phyloP scores from a whole-genome alignment of 2,888 invertebrate genomes.

The Phortica magna region DNA sequence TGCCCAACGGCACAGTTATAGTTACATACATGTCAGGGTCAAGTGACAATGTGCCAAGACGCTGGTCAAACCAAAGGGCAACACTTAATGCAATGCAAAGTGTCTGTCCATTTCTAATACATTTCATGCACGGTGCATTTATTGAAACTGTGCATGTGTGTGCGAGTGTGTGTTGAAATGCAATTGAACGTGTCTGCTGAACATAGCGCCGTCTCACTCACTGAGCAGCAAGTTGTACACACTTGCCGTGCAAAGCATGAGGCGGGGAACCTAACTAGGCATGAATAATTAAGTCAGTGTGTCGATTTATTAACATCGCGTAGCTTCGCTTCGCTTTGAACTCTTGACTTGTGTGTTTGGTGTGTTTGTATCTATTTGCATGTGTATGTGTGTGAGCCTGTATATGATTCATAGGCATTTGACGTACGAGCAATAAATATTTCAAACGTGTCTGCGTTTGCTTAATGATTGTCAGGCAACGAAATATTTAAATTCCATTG shows the following conservation, averaged over 20 bases:
- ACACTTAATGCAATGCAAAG: too few species aligned
- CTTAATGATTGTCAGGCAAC: not conserved
- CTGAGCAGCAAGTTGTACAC: not conserved
- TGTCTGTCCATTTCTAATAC: too few species aligned
- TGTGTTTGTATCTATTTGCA: not conserved
- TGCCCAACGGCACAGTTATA: too few species aligned
- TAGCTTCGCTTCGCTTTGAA: constrained; percentile 27
- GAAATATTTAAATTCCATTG: not conserved
- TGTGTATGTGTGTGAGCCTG: not conserved
- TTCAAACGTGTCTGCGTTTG: not conserved
- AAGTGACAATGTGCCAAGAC: too few species aligned
- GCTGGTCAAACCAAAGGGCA: too few species aligned
- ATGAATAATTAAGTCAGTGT: constrained; percentile 62
- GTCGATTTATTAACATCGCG: constrained; percentile 44
- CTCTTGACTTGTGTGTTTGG: constrained; percentile 27
- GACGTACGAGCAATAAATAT: not conserved
- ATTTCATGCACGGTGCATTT: too few species aligned
- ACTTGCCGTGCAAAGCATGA: not conserved
- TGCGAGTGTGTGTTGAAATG: not conserved
- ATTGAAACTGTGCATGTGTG: too few species aligned
- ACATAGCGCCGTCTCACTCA: not conserved
- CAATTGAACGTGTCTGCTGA: constrained; percentile 17
- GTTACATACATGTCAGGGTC: too few species aligned
- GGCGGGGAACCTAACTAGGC: constrained; percentile 5
- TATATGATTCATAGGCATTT: not conserved